Evolutionary conservation across 2,113 vertebrate species (phyloP).

Genomic region (Aleadryas rufinucha): DNA sequence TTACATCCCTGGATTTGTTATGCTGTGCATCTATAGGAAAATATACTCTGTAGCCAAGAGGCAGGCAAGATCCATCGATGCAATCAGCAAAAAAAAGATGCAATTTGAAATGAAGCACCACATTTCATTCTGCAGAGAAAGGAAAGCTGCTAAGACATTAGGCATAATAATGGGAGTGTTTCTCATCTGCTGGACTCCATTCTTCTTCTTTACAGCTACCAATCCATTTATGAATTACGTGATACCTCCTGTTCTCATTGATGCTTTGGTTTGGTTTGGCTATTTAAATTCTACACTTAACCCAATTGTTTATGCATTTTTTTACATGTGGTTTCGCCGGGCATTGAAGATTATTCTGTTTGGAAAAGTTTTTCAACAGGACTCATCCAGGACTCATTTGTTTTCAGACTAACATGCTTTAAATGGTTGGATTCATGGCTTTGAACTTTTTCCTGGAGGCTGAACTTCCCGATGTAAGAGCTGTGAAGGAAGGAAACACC

Average conservation of each 20-base stretch:
- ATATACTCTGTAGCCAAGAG: slow-evolving; percentile 76
- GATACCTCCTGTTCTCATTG: slow-evolving; percentile 66
- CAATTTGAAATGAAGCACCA: slow-evolving; percentile 39
- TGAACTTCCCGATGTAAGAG: background rate
- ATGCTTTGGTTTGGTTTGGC: slow-evolving; percentile 79
- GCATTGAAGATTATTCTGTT: slow-evolving; percentile 79
- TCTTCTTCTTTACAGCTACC: slow-evolving; percentile 76
- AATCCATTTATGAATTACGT: slow-evolving; percentile 75
- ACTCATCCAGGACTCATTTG: slow-evolving; percentile 72
- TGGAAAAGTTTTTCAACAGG: slow-evolving; percentile 73
- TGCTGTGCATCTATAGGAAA: slow-evolving; percentile 77
- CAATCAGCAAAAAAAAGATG: slow-evolving; percentile 37
- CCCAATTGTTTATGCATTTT: slow-evolving; percentile 82
- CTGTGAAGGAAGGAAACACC: background rate
- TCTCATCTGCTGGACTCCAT: slow-evolving; percentile 80
- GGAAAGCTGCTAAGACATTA: slow-evolving; percentile 79
- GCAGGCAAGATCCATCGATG: slow-evolving; percentile 73
- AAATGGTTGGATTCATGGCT: background rate
- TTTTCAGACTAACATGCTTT: slow-evolving; percentile 48
- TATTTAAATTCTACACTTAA: slow-evolving; percentile 85
- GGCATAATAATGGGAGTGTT: slow-evolving; percentile 80
- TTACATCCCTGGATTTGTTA: slow-evolving; percentile 78
- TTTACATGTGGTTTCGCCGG: slow-evolving; percentile 81
- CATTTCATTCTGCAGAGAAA: slow-evolving; percentile 64
- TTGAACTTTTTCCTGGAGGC: background rate